phyloP scores from a whole-genome alignment of 2,113 vertebrate species.

The Corydoras sp. region DNA sequence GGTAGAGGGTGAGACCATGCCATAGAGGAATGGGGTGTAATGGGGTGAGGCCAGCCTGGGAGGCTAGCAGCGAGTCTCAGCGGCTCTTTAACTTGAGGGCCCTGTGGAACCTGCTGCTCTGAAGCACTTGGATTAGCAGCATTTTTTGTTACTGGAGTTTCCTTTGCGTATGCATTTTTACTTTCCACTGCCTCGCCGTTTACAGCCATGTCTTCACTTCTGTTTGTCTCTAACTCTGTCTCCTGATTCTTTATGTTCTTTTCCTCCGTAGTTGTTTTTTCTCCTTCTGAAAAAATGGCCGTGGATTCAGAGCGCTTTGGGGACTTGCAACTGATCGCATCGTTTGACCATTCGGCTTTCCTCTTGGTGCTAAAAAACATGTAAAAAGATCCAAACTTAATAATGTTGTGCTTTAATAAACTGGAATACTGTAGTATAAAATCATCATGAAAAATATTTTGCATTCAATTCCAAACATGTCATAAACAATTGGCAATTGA shows the following conservation, averaged over 20 bases:
- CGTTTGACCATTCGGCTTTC: slow-evolving; percentile 38
- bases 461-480: too few relatives aligned
- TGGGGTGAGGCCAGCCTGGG: slow-evolving; percentile 14
- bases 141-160: not conserved
- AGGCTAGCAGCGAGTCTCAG: slow-evolving; percentile 14
- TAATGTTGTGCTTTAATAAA: too few relatives aligned
- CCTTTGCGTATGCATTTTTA: not conserved
- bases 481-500: too few relatives aligned
- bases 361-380: slow-evolving; percentile 48
- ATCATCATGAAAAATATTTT: too few relatives aligned
- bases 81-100: slow-evolving; percentile 26
- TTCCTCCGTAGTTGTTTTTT: not conserved
- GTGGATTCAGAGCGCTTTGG: slow-evolving; percentile 5
- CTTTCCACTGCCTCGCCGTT: slow-evolving; percentile 14
- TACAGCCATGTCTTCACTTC: not conserved
- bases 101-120: slow-evolving; percentile 10
- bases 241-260: not conserved
- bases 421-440: too few relatives aligned
- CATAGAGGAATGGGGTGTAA: slow-evolving; percentile 17
- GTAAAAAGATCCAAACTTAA: not conserved
- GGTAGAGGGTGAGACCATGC: slow-evolving; percentile 25
- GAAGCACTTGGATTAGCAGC: not conserved
- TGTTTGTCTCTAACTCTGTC: slow-evolving; percentile 11
- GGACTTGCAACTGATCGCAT: slow-evolving; percentile 37
- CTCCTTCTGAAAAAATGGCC: not conserved